Base-by-base conservation (phyloP, 2,113 vertebrate species). In the Psittacus erithacus region DNA sequence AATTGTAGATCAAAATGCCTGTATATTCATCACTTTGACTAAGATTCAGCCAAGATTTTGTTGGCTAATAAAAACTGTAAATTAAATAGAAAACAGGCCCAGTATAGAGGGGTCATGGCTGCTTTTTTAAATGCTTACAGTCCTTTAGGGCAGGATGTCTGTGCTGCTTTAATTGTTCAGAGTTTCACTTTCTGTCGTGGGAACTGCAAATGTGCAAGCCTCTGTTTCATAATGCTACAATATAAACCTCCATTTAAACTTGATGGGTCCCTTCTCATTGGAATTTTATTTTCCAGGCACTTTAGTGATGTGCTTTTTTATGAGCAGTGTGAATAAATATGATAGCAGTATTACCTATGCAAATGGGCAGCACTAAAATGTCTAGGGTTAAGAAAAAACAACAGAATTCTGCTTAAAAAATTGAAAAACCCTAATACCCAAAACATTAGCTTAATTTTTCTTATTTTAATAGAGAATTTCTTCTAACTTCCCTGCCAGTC, bases 181-280 rank as follows among this genome's bases (percentile, higher is more conserved):
- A 92, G 96, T 97, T 96, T 82, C 82, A 81, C 86, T 94, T 94
- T 90, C 92, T 78, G 92, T 64, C 74, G 77, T 95, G 88, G 96
- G 94, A 96, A 79, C 68, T 84, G 88, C 91, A 91, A 82, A 90
- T 77, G 76, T 77, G 69, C 82, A 65, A 89, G 78, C 27, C 86
- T 86, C 35, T 47, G 69, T 52, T 84, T 96, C 96, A 94, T 92
- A 93, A 96, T 39, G 75, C 86, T 17, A 90, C 80, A 96, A 68
- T 92, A 83, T 71, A 93, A 91, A 77, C 92, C 52, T 94, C 93
- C 91, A 95, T 97, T 97, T 96, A 95, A 97, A 94, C 92, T 95
- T 97, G 96, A 97, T 97, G 94, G 91, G 95, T 96, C 94, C 94
- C 84, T 94, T 73, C 81, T 92, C 90, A 96, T 92, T 81, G 84